Base-by-base conservation (phyloP, 2,888 invertebrate genomes). In the Ormyrus rosae region DNA sequence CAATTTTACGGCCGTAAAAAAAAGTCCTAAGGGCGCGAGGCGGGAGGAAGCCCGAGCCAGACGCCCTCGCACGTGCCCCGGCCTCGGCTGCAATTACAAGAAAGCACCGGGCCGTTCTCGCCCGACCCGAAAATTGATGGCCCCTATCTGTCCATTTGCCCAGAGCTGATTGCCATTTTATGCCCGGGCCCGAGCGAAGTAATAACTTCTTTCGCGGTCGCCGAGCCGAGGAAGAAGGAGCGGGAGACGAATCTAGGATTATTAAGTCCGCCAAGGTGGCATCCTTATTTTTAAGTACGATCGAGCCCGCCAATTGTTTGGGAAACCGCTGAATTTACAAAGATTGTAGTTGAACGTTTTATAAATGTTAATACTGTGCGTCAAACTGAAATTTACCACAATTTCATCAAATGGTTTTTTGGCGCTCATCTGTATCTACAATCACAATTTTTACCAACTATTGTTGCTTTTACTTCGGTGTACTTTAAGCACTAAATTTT, bases 71-170 rank as follows among this genome's bases (percentile, higher is more conserved):
- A 50, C 70, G 67, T 64, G 64, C 77, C 19, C 34, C 45, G 9
- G 48, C 19, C 46, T 56, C 75, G 13, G 67, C 10, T 63, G 77
- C 78, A 78, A 81, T 81, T 81, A 74, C 77, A 74, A 78, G 73
- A 78, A 60, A 80, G 67, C 13, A 34, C 53, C 51, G 51, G 58
- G 55, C 55, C 70, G 72, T 68, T 67, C 50, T 61, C 68, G 51
- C 72, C 50, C 19, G 55, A 13, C 60, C 34, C 69, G 56, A 71
- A 78, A 83, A 83, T 81, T 80, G 78, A 79, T 78, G 73, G 77
- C 72, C 70, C 79, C 82, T 81, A 83, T 83, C 83, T 82, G 82
- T 78, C 82, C 82, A 82, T 81, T 82, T 81, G 53, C 56, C 70
- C 58, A 45, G 10, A 58, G 78, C 79, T 78, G 80, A 84, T 83